Conservation (phyloP, 2,797 vertebrate species). For the Semotilus atromaculatus region DNA sequence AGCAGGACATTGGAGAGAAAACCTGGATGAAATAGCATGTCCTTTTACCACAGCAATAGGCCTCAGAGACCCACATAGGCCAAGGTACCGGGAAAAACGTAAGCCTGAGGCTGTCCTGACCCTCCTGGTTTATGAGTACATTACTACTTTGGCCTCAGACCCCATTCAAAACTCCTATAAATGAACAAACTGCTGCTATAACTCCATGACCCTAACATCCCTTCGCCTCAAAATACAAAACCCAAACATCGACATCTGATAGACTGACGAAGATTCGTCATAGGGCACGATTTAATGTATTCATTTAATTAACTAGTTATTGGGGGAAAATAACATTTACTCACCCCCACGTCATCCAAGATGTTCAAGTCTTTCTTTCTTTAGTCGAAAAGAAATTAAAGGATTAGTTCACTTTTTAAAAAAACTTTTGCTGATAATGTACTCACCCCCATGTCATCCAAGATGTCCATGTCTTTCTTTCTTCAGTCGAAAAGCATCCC, state of each 20-base stretch:
- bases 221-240: not conserved
- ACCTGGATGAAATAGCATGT: conserved; percentile 25
- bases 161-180: conserved; percentile 32
- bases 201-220: not conserved
- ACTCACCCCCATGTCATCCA: too few species aligned
- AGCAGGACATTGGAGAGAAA: conserved; percentile 23
- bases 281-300: too few species aligned
- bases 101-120: conserved; percentile 20
- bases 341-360: too few species aligned
- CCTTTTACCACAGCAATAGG: conserved; percentile 37
- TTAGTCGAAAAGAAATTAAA: too few species aligned
- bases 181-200: conserved; percentile 31
- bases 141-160: conserved; percentile 21
- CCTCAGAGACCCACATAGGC: conserved; percentile 36
- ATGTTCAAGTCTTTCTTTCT: too few species aligned
- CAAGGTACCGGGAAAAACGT: conserved; percentile 29
- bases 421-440: too few species aligned
- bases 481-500: too few species aligned
- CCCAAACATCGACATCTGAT: not conserved
- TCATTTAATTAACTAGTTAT: too few species aligned
- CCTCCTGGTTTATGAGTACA: conserved; percentile 26
- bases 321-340: too few species aligned
- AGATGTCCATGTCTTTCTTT: too few species aligned
- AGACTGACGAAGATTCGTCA: not conserved
- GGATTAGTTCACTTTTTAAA: too few species aligned